Percentiles rank a stretch among this genome's conserved stretches.
Evolutionary conservation across 2,797 vertebrate species (phyloP).

Genomic region (Fistularia commersonii): DNA sequence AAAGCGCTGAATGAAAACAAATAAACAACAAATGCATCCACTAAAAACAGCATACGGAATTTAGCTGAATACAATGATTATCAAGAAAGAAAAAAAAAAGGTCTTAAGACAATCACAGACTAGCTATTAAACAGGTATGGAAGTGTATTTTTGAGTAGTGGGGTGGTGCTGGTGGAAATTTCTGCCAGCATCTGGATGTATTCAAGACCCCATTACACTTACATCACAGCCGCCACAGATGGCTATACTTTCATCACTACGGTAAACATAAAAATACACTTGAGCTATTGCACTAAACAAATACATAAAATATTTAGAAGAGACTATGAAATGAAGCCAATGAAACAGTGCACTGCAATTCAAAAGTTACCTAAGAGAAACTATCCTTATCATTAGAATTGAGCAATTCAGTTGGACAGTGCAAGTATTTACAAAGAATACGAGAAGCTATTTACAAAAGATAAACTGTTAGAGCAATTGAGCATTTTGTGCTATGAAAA

Average conservation of each 20-base stretch:
- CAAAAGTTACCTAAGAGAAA: constrained; percentile 2
- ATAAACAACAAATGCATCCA: neutral
- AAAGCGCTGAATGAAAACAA: constrained; percentile 1
- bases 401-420: neutral
- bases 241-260: constrained; percentile 55
- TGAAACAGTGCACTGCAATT: neutral
- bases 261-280: constrained; percentile 10
- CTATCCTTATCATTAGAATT: neutral
- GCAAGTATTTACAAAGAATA: constrained; percentile 5
- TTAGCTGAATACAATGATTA: no score
- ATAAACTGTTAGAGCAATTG: constrained; percentile 29
- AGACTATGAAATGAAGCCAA: neutral
- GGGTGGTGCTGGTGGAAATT: constrained; percentile 37
- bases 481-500: constrained; percentile 47
- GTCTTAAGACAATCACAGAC: neutral
- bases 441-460: constrained; percentile 34
- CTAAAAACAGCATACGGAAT: neutral
- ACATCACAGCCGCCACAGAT: constrained; percentile 68
- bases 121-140: constrained; percentile 9
- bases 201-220: constrained; percentile 76
- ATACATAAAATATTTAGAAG: neutral
- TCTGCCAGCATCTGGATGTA: constrained; percentile 75
- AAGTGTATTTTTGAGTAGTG: constrained; percentile 24
- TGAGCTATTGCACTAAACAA: constrained; percentile 19
- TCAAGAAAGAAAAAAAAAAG: neutral